Percentiles rank a stretch among this genome's conserved stretches.
Conservation (phyloP, 2,797 vertebrate genomes). For the Tiaroga cobitis region DNA sequence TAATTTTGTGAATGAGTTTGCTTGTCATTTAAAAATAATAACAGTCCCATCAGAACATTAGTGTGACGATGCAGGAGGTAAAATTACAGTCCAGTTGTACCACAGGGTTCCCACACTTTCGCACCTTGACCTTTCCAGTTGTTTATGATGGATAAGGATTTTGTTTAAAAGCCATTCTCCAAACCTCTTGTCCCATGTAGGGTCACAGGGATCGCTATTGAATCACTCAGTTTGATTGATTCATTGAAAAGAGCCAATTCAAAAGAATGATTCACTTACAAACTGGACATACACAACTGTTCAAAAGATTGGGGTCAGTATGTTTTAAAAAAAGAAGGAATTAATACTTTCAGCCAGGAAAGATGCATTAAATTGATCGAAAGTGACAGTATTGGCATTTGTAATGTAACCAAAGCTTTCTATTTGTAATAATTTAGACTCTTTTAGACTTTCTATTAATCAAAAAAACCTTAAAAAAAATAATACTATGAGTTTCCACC, state of each 20-base stretch:
- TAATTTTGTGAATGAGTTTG: background rate
- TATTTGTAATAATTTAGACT: background rate
- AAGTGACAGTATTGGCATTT: background rate
- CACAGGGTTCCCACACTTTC: background rate
- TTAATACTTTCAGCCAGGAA: background rate
- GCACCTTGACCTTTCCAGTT: background rate
- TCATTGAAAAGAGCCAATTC: background rate
- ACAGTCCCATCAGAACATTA: background rate
- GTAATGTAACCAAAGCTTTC: background rate
- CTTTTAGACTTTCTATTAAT: background rate
- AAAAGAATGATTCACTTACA: background rate
- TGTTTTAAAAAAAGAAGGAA: no score
- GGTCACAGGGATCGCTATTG: background rate
- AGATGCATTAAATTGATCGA: background rate
- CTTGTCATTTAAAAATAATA: background rate
- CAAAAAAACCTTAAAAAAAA: background rate
- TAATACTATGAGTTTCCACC: background rate
- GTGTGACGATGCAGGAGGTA: background rate
- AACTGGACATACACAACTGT: background rate
- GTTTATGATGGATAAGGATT: background rate
- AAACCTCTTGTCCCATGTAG: background rate
- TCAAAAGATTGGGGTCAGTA: background rate
- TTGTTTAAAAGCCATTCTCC: background rate
- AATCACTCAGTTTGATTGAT: background rate
- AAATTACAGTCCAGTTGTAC: conserved; percentile 2